Base-by-base conservation (phyloP, 2,888 invertebrate species). In the Neuroscelio doddi region DNA sequence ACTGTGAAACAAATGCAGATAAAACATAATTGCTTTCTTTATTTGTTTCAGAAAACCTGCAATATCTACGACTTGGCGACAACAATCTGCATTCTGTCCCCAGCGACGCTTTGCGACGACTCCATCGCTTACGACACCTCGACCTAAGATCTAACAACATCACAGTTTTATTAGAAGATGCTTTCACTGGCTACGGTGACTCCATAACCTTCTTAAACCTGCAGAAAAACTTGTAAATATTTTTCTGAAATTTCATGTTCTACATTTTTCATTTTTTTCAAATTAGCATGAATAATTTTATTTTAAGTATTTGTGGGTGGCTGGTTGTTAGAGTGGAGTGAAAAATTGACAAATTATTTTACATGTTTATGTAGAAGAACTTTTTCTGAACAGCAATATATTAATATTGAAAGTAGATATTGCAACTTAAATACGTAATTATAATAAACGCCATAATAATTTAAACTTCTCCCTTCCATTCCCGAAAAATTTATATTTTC, bases 131-230 rank as follows among this genome's bases (percentile, higher is more conserved):
- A n/a, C 90, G 95, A 7, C 94, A 96, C 80, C 87, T 96, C 72
- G 95, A 96, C 84, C 87, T 96, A 42, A 90, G 94, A 72, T 91
- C 93, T 32, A 96, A 96, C 85, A 95, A 95, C 84, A 95, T 96
- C 72, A 92, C 91, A 12, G 87, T 89, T 62, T 90, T 96, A 50
- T 88, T 90, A 21, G 95, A 95, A 73, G 95, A 96, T 78, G 94
- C 95, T 1, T 96, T 96, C 83, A 90, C 91, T 4, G 93, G 94
- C 42, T 96, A 92, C 78, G 96, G 96, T 16, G 94, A 94, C 82
- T 94, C 94, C 21, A 92, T 96, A 69, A 95, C 96, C n/a, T 96
- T 95, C 86, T 89, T 96, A 21, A 95, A 95, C 83, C 86, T 96
- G 68, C 95, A 96, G 80, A 95, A 95, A 84, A 96, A 96, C 83